Percentiles rank a stretch among this genome's conserved stretches.
phyloP scores from a whole-genome alignment of 2,888 invertebrate genomes.

The Therioaphis trifolii region DNA sequence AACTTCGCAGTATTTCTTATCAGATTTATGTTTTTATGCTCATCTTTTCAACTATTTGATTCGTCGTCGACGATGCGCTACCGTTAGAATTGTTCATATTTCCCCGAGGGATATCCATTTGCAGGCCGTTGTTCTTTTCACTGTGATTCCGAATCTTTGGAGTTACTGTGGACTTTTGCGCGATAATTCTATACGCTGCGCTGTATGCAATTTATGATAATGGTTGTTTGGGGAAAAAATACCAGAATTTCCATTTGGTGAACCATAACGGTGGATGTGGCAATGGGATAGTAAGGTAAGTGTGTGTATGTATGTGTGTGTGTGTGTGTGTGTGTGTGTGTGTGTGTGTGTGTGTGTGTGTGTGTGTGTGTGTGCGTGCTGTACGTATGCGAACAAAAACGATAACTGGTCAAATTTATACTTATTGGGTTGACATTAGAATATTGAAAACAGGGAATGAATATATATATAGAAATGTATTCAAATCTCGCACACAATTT shows the following conservation, averaged over 20 bases:
- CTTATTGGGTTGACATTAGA: slow-evolving; percentile 38
- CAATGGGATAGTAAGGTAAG: background rate
- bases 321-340: background rate
- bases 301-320: background rate
- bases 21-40: slow-evolving; percentile 4
- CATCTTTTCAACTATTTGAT: slow-evolving; percentile 15
- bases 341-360: background rate
- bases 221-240: background rate
- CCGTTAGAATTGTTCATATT: too few relatives aligned
- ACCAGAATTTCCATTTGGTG: background rate
- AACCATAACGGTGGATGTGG: slow-evolving; percentile 20
- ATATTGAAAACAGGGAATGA: slow-evolving; percentile 19
- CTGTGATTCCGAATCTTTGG: background rate
- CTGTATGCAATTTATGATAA: slow-evolving; percentile 32
- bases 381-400: slow-evolving; percentile 18
- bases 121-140: background rate
- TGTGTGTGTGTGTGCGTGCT: background rate
- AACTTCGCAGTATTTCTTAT: slow-evolving; percentile 10
- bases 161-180: background rate
- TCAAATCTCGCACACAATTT: background rate
- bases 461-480: background rate
- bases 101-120: slow-evolving; percentile 7
- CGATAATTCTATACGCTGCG: background rate
- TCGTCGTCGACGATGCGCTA: background rate
- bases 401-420: slow-evolving; percentile 57